Base-by-base conservation (phyloP, 2,888 invertebrate genomes). In the Antheraea yamamai region DNA sequence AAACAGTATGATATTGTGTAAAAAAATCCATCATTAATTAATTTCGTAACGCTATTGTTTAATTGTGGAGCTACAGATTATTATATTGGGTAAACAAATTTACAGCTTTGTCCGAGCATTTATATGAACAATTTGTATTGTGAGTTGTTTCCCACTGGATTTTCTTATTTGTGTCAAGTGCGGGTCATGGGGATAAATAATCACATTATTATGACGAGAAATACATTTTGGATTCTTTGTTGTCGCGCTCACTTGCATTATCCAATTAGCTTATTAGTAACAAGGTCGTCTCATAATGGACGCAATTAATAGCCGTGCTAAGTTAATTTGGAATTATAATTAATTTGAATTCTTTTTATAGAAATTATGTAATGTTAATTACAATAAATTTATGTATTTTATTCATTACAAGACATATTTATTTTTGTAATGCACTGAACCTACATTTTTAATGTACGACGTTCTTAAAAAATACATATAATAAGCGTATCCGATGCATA, bases 111-210 rank as follows among this genome's bases (percentile, higher is more conserved):
- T 76, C 82, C 73, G 35, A 71, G 74, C 72, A 55, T 70, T 77
- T 80, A 78, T 81, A 81, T 81, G 71, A 74, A 74, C 76, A 76
- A 79, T 73, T 77, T n/a, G 55, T 77, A 92, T 91, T 92, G 92
- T 92, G 87, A 80, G 83, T 87, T 84, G 82, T 84, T 92, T 92
- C 92, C 88, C 91, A 93, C 89, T 89, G 83, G 78, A 81, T 85
- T 82, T 82, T 85, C 82, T 83, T 86, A 92, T 90, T 86, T 81
- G 85, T 92, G 92, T 93, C 93, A 93, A 93, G 93, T 92, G 90
- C 92, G 87, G 79, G 82, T 89, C 89, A 91, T 89, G 88, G 87
- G 82, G 82, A 47, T 47, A 12, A 47, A 82, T 84, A 81, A 80
- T 83, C 81, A 84, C 85, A 87, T 86, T 87, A 87, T 88, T 88